Percentiles rank a stretch among this genome's conserved stretches.
Conservation (phyloP, 2,113 vertebrate genomes). For the Rissa tridactyla region DNA sequence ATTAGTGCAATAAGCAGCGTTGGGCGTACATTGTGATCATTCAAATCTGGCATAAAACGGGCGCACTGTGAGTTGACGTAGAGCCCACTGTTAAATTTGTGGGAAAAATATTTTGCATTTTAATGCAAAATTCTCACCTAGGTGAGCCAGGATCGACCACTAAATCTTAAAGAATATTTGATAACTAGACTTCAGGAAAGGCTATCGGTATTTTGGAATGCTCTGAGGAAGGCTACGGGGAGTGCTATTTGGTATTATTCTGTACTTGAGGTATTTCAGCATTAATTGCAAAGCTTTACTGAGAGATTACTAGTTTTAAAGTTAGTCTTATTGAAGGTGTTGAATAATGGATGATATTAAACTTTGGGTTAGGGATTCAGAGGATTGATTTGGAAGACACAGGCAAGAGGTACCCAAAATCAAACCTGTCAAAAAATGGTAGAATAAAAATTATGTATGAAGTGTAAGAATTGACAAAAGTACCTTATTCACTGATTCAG, state of each 20-base stretch:
- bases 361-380: background rate
- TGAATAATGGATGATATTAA: constrained; percentile 58
- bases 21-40: no score
- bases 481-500: background rate
- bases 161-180: background rate
- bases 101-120: background rate
- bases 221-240: background rate
- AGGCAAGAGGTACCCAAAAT: background rate
- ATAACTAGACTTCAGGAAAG: background rate
- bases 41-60: background rate
- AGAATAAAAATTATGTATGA: background rate
- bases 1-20: background rate
- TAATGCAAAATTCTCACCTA: background rate
- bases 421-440: background rate
- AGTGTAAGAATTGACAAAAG: background rate
- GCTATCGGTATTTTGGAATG: background rate
- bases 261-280: background rate
- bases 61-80: background rate
- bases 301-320: constrained; percentile 19
- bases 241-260: background rate
- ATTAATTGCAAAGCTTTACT: constrained; percentile 30
- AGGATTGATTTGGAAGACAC: background rate
- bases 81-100: background rate
- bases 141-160: background rate
- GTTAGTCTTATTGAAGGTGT: background rate